Evolutionary conservation across 1,140 invertebrate genomes (phyloP), one percentile per base, ranked within the genome.

Genomic region (Neoseiulus cucumeris): DNA sequence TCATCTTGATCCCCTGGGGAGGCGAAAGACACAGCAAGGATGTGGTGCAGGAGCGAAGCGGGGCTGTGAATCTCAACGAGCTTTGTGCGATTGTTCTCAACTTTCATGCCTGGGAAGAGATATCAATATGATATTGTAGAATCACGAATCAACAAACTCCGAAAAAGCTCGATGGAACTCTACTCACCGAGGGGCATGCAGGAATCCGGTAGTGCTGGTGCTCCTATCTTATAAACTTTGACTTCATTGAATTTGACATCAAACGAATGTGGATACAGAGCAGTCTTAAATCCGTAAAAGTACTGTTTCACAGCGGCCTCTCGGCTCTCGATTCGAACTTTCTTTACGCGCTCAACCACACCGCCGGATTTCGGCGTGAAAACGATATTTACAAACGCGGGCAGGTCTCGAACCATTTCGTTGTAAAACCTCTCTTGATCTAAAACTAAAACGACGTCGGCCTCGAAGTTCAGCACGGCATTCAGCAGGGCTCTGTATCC

Each of bases 401-500:
- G 91, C 81, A 97, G 85, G 76, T 97, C 93, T 66, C 89, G 79
- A 39, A 88, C 85, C 41, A 98, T 76, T 78, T 98, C 91, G 77
- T 89, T 96, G 73, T 91, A 96, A 0, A 98, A 74, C 72, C 92
- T 81, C 76, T 98, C 93, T 75, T 98, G 93, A 76, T 98, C 95
- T 59, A 99, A 74, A 0, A 98, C 94, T 67, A 98, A 79, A 71
- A 98, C 90, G 0, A 93, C 84, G 75, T 95, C 90, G 1, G 94
- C 90, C 80, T 95, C 89, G 77, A 98, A 98, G 6, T 87, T 87
- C 72, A 89, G 84, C 0, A 91, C 89, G 5, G 89, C 84, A 72
- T 94, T 87, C 9, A 79, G 74, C 1, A 81, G 67, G 28, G 74
- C 74, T 51, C 77, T 71, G 67, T 80, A 80, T 4, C 79, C 79